Conservation (phyloP, 2,797 vertebrate genomes). For the Acestrorhynchus altus region DNA sequence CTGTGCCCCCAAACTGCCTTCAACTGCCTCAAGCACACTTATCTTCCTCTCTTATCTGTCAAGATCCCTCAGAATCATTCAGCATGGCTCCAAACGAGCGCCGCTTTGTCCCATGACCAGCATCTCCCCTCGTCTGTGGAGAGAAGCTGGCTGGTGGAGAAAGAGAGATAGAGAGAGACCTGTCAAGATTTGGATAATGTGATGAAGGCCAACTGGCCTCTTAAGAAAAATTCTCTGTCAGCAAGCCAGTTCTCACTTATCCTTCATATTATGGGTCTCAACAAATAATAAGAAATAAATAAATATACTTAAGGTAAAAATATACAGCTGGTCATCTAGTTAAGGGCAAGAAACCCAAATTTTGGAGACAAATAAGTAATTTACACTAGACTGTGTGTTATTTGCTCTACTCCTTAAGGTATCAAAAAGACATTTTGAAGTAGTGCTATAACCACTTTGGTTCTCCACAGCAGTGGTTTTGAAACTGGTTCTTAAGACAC, state of each 20-base stretch:
- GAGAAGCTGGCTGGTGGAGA: not conserved
- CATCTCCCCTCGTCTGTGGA: not conserved
- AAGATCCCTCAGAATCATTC: slow-evolving; percentile 52
- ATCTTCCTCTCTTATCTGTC: slow-evolving; percentile 58
- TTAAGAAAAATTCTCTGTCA: not conserved
- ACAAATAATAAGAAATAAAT: not conserved
- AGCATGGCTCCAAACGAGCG: slow-evolving; percentile 55
- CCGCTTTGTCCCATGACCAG: slow-evolving; percentile 18
- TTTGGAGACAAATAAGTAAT: too few relatives aligned
- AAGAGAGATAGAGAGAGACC: slow-evolving; percentile 15
- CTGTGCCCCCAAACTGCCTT: slow-evolving; percentile 37
- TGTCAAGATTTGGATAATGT: not conserved
- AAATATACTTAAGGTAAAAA: too few relatives aligned
- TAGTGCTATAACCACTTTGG: too few relatives aligned
- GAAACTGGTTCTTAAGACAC: too few relatives aligned
- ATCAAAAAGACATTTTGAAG: too few relatives aligned
- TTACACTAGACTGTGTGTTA: too few relatives aligned
- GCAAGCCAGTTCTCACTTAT: not conserved
- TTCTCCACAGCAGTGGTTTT: too few relatives aligned
- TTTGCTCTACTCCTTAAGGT: too few relatives aligned
- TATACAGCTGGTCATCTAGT: too few relatives aligned
- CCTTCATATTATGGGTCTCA: not conserved
- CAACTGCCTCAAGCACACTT: slow-evolving; percentile 58
- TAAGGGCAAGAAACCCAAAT: too few relatives aligned
- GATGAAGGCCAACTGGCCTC: not conserved